Evolutionary conservation across 2,888 invertebrate genomes (phyloP).

Genomic region (Sesia bembeciformis): DNA sequence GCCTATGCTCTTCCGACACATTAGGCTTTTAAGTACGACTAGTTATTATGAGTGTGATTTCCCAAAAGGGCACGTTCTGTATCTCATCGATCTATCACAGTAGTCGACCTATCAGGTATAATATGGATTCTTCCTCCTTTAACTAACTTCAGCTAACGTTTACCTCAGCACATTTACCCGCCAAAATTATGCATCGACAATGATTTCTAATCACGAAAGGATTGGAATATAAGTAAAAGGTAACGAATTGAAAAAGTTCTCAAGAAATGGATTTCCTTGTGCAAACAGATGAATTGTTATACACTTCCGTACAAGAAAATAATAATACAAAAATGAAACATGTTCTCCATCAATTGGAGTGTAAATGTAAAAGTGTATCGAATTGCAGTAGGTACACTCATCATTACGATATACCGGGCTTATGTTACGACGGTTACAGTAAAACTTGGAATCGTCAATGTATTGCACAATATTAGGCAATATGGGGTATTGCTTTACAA

Average conservation of each 20-base stretch:
- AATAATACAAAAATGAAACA: slow-evolving; percentile 8
- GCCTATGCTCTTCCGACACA: too few relatives aligned
- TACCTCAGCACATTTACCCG: too few relatives aligned
- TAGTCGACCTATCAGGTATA: too few relatives aligned
- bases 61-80: too few relatives aligned
- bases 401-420: slow-evolving; percentile 10
- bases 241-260: not conserved
- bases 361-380: slow-evolving; percentile 54
- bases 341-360: slow-evolving; percentile 24
- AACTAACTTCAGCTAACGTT: too few relatives aligned
- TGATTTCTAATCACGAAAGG: too few relatives aligned
- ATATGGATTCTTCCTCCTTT: too few relatives aligned
- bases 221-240: too few relatives aligned
- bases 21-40: too few relatives aligned
- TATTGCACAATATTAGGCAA: not conserved
- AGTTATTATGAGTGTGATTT: too few relatives aligned
- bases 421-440: not conserved
- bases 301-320: not conserved
- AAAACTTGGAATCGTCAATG: not conserved
- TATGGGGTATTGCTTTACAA: not conserved
- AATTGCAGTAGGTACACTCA: slow-evolving; percentile 31
- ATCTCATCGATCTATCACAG: too few relatives aligned
- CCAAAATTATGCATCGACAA: too few relatives aligned
- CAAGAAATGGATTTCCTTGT: not conserved
- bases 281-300: not conserved